Evolutionary conservation across 2,797 vertebrate genomes (phyloP).

Genomic region (Sciurus carolinensis): DNA sequence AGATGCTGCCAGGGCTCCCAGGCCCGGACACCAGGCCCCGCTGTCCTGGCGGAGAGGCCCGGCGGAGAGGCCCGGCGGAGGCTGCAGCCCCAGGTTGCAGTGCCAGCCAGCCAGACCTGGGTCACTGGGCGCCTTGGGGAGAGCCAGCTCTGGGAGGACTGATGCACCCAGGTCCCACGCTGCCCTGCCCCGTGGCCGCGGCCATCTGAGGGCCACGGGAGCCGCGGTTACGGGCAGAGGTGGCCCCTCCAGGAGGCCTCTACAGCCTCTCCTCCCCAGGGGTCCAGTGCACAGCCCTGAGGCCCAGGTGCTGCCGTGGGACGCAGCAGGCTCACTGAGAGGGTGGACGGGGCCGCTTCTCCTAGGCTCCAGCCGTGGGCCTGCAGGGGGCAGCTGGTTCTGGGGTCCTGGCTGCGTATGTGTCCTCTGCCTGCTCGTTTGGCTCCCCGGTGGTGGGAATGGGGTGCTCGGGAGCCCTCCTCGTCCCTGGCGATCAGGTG

Average conservation of each 20-base stretch:
- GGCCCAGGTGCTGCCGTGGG: not conserved
- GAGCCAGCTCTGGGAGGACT: not conserved
- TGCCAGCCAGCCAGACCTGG: not conserved
- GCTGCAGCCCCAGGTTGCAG: not conserved
- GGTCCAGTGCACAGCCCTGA: too few species aligned
- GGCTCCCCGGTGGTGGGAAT: too few species aligned
- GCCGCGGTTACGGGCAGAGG: not conserved
- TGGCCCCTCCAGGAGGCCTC: not conserved
- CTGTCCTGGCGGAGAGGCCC: not conserved
- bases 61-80: too few species aligned
- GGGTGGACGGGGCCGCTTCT: not conserved
- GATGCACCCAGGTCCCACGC: fast-evolving
- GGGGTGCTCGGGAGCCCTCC: not conserved
- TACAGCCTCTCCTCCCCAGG: not conserved
- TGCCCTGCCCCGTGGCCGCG: not conserved
- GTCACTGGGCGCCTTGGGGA: not conserved
- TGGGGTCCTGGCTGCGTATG: not conserved
- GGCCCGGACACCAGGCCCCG: slow-evolving; percentile 7
- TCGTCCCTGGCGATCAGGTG: not conserved
- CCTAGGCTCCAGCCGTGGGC: fast-evolving
- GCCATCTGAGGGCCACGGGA: not conserved
- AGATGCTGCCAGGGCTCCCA: slow-evolving; percentile 32
- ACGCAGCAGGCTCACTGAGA: not conserved
- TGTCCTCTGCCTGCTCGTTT: not conserved
- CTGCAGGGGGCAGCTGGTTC: not conserved